Conservation (phyloP, 2,888 invertebrate species). For the Dryomyza anilis region DNA sequence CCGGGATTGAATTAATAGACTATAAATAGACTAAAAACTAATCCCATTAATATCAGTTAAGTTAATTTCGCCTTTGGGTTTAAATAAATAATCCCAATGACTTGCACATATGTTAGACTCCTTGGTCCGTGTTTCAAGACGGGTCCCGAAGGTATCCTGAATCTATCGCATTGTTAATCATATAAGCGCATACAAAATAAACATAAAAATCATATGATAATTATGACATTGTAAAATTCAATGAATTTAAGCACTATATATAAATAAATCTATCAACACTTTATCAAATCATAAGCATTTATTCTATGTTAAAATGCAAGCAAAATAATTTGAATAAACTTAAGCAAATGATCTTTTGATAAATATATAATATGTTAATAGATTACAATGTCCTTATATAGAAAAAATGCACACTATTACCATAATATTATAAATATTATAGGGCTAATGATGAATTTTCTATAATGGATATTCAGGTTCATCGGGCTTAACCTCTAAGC, state of each 20-base stretch:
- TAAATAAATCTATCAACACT: slow-evolving; percentile 37
- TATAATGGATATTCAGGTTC: slow-evolving; percentile 64
- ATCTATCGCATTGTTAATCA: slow-evolving; percentile 58
- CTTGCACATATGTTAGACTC: slow-evolving; percentile 75
- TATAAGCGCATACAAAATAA: slow-evolving; percentile 32
- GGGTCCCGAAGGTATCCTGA: slow-evolving; percentile 68
- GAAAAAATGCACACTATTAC: slow-evolving; percentile 58
- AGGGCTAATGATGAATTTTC: slow-evolving; percentile 57
- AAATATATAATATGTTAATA: slow-evolving; percentile 56
- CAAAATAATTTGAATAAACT: slow-evolving; percentile 37
- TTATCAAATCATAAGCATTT: slow-evolving; percentile 39
- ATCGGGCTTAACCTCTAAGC: slow-evolving; percentile 65
- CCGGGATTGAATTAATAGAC: slow-evolving; percentile 35
- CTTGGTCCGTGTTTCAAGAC: slow-evolving; percentile 81
- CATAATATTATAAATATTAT: slow-evolving; percentile 45
- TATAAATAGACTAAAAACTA: slow-evolving; percentile 37
- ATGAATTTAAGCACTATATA: slow-evolving; percentile 38
- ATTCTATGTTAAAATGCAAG: slow-evolving; percentile 37
- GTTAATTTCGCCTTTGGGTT: slow-evolving; percentile 72
- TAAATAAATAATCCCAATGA: slow-evolving; percentile 65
- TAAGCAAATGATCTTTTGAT: slow-evolving; percentile 33
- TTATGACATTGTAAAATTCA: slow-evolving; percentile 34
- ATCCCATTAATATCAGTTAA: slow-evolving; percentile 35
- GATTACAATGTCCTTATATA: slow-evolving; percentile 66
- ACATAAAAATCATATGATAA: slow-evolving; percentile 34